A percentile compares a stretch with the other conserved stretches of the same genome.
Evolutionary conservation across 2,888 invertebrate species (phyloP).

Genomic region (Ganaspis brasiliensis): DNA sequence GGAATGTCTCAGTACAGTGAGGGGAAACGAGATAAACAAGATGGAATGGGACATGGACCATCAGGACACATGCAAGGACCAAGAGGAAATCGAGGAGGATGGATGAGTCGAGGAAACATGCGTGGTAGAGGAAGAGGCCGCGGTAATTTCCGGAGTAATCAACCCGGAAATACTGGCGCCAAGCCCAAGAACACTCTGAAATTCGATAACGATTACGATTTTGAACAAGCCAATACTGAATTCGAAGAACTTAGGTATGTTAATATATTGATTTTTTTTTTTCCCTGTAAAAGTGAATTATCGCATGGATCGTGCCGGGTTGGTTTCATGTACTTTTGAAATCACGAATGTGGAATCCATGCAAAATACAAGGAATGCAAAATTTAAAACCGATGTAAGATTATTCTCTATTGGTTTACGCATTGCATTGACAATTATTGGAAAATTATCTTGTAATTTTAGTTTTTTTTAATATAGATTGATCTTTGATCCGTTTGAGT

Average conservation of each 20-base stretch:
- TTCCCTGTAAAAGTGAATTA: neutral
- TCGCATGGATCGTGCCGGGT: conserved; percentile 74
- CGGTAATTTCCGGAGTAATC: conserved; percentile 75
- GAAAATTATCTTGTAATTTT: no score
- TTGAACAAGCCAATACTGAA: conserved; percentile 98
- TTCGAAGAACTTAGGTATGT: conserved; percentile 91
- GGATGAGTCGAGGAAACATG: conserved; percentile 77
- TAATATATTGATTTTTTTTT: neutral
- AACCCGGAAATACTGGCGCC: conserved; percentile 73
- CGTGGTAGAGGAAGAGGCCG: conserved; percentile 73
- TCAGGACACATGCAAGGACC: conserved; percentile 61
- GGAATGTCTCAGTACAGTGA: conserved; percentile 77
- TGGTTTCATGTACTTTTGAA: conserved; percentile 70
- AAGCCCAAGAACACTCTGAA: conserved; percentile 89
- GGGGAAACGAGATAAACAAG: conserved; percentile 67
- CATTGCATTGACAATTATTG: conserved; percentile 69
- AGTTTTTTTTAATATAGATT: no score
- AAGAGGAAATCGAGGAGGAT: conserved; percentile 77
- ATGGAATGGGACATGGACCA: conserved; percentile 45
- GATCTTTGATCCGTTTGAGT: no score
- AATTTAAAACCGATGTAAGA: conserved; percentile 57
- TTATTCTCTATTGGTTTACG: conserved; percentile 68
- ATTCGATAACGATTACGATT: conserved; percentile 98
- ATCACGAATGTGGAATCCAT: conserved; percentile 74
- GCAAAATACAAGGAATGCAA: conserved; percentile 69